phyloP scores from a whole-genome alignment of 1,140 invertebrate genomes.

The Yoshiicerus persimilis region DNA sequence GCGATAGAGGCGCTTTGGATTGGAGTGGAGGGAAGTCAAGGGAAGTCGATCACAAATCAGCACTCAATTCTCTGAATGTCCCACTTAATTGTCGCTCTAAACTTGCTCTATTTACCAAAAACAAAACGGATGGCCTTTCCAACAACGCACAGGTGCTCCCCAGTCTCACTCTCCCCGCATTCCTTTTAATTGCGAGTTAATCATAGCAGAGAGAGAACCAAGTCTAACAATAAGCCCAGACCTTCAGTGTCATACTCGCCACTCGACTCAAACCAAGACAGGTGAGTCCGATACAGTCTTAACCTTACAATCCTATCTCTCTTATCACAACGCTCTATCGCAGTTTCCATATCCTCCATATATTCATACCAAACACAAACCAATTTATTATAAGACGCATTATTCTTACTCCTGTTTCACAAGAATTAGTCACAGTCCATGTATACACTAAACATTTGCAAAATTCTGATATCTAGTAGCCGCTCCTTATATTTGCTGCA shows the following conservation, averaged over 20 bases:
- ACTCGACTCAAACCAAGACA: neutral
- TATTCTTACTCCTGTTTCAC: no score
- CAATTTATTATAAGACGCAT: no score
- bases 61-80: neutral
- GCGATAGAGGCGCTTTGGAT: neutral
- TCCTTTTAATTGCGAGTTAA: neutral
- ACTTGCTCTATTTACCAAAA: neutral
- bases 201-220: neutral
- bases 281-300: neutral
- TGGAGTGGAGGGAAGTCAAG: neutral
- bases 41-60: neutral
- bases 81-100: neutral
- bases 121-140: neutral
- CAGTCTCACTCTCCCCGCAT: neutral
- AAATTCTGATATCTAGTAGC: no score
- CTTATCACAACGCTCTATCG: neutral
- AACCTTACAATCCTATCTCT: neutral
- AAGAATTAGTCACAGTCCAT: no score
- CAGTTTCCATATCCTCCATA: neutral
- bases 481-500: no score
- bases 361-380: neutral
- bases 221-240: neutral
- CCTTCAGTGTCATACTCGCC: neutral
- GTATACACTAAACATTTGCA: no score
- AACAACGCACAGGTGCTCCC: neutral